phyloP scores from a whole-genome alignment of 2,113 vertebrate genomes.

The Pandion haliaetus region DNA sequence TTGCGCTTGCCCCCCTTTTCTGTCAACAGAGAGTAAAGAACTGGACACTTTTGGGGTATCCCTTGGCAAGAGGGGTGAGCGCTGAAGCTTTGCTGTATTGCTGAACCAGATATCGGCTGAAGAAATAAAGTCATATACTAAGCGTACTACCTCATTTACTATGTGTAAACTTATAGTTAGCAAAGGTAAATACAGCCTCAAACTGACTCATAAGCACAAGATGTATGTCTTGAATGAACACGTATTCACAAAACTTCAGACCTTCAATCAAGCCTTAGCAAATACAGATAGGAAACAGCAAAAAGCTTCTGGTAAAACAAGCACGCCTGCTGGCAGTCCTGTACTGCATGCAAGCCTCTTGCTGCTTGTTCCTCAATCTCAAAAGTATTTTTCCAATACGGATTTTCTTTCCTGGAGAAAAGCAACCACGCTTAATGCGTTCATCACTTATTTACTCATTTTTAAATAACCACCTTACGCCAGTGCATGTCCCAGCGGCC shows the following conservation, averaged over 20 bases:
- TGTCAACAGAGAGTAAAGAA: background rate
- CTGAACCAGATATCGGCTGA: background rate
- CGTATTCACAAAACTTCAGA: background rate
- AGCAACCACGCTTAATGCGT: background rate
- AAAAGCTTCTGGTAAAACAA: background rate
- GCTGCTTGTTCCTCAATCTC: background rate
- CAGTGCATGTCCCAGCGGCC: background rate
- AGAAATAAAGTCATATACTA: background rate
- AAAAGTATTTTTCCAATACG: background rate
- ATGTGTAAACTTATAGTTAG: background rate
- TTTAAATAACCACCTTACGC: background rate
- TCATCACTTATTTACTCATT: background rate
- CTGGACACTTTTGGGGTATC: background rate
- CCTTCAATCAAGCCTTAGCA: background rate
- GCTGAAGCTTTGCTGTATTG: background rate
- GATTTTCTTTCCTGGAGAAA: background rate
- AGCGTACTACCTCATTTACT: background rate
- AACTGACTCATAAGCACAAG: fast-evolving
- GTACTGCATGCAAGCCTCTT: background rate
- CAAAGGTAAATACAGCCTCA: background rate
- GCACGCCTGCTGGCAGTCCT: background rate
- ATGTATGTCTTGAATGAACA: background rate
- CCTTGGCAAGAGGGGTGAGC: background rate
- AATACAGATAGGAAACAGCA: background rate
- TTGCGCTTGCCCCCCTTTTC: background rate